Conservation (phyloP, 2,113 vertebrate species). For the Amphilophus citrinellus region DNA sequence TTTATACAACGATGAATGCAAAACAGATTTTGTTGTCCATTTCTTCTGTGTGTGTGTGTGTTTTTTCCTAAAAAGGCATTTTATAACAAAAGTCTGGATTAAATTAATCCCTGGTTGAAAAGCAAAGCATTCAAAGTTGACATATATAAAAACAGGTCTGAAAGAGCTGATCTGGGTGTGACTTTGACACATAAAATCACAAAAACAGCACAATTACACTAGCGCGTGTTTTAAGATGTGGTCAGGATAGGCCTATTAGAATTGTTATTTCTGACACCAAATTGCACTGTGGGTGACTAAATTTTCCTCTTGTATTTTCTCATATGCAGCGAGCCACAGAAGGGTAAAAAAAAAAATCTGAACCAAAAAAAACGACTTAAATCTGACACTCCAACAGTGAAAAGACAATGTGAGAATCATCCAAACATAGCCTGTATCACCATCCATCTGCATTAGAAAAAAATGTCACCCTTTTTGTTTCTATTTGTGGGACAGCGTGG, state of each 20-base stretch:
- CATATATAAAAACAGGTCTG: constrained; percentile 21
- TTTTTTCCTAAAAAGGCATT: not conserved
- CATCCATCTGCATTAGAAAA: constrained; percentile 9
- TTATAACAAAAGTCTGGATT: not conserved
- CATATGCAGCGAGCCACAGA: not conserved
- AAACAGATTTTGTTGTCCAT: not conserved
- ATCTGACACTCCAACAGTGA: not conserved
- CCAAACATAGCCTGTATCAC: not conserved
- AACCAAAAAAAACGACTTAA: not conserved
- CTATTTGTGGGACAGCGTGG: constrained; percentile 8
- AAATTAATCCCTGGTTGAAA: not conserved
- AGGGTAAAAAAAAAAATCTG: not conserved
- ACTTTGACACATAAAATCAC: constrained; percentile 8
- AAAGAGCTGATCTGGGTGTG: constrained; percentile 6
- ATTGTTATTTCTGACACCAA: constrained; percentile 20
- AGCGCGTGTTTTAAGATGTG: constrained; percentile 29
- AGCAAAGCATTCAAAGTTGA: not conserved
- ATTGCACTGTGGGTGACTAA: not conserved
- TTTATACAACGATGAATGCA: not conserved
- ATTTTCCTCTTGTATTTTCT: constrained; percentile 8
- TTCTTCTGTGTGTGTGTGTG: not conserved
- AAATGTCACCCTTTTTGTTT: constrained; percentile 10
- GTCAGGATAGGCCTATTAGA: constrained; percentile 18
- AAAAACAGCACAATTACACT: constrained; percentile 31
- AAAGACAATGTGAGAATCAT: not conserved